These are phyloP conservation scores for Trichogramma evanescens DNA, from an alignment of 2,888 invertebrate species.

Conservation along the genomic window DNA sequence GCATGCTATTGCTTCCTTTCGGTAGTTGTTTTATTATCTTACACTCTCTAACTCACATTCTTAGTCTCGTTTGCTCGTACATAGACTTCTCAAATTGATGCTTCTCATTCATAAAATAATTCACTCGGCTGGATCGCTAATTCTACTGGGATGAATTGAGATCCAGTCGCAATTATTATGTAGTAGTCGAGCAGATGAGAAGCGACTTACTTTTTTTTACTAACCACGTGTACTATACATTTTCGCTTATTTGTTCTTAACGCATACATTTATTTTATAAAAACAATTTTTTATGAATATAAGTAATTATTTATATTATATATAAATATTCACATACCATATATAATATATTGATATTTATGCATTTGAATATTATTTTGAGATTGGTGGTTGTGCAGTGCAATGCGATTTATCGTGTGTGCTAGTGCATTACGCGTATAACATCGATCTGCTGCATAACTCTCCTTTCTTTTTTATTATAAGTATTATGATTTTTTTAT, in stretches of 20 bases:
- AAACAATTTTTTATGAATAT: slow-evolving; percentile 7
- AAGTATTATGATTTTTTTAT: slow-evolving; percentile 13
- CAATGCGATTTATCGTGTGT: too few species aligned
- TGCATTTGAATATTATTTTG: too few species aligned
- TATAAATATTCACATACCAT: slow-evolving; percentile 14
- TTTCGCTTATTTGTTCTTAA: slow-evolving; percentile 47
- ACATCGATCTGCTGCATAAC: slow-evolving; percentile 1
- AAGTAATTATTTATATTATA: slow-evolving; percentile 16
- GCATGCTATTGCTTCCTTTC: slow-evolving; percentile 47
- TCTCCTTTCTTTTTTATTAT: slow-evolving; percentile 6
- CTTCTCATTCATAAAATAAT: neutral
- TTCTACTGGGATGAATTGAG: neutral
- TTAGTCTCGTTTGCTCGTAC: slow-evolving; percentile 29
- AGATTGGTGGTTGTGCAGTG: too few species aligned
- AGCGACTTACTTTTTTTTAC: slow-evolving; percentile 35
- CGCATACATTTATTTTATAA: slow-evolving; percentile 33
- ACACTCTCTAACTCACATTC: slow-evolving; percentile 33
- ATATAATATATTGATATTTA: too few species aligned
- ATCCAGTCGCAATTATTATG: neutral
- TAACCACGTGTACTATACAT: slow-evolving; percentile 46
- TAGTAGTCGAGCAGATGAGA: slow-evolving; percentile 10
- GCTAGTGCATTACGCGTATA: slow-evolving; percentile 6
- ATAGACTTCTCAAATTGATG: neutral
- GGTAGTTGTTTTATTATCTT: slow-evolving; percentile 36
- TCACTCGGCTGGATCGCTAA: neutral